Base-by-base conservation (phyloP, 2,797 vertebrate species). In the Oreochromis grahami region DNA sequence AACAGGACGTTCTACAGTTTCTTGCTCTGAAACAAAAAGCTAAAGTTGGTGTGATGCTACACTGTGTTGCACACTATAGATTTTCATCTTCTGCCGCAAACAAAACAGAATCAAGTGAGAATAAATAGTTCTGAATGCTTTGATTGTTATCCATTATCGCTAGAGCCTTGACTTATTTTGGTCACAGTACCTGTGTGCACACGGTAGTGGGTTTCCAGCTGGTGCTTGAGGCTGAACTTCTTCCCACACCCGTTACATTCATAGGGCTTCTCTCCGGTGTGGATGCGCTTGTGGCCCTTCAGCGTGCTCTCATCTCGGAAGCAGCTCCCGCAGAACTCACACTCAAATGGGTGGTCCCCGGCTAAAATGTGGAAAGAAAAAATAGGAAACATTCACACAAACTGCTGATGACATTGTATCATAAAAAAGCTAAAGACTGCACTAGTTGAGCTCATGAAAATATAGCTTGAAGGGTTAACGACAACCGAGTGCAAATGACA, bases 161-260 rank as follows among this genome's bases (percentile, higher is more conserved):
- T 41, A 14, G 36, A 38, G 36, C 60, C 53, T 38, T 38, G 2
- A 13, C 60, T 38, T 38, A 12, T 43, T 84, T 21, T 7, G 17
- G 56, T 38, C 6, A 1, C 80, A 4, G 84, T 92, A 99, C 98
- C 98, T 97, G 98, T 99, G 94, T 99, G 98, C 93, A 99, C 98
- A 48, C 98, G 96, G 93, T 99, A 99, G 96, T 99, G 98, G 74
- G 98, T 99, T 96, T 99, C 98, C 96, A 99, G 97, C 96, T 99
- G 98, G 96, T 99, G 98, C 94, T 99, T 99, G 93, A 99, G 98
- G 96, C 98, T 99, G 96, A 99, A 99, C 95, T 98, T 99, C 96
- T 99, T 99, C 89, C 98, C 98, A 0, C 98, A 99, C 93, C 98
- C 98, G 1, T 99, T 99, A 97, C 98, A 99, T 94, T 99, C 98